Percentiles rank a stretch among this genome's conserved stretches.
These are phyloP conservation scores for Holothuria glaberrima DNA, from an alignment of 35 echinoderm and acorn worm species.

Conservation along the genomic window DNA sequence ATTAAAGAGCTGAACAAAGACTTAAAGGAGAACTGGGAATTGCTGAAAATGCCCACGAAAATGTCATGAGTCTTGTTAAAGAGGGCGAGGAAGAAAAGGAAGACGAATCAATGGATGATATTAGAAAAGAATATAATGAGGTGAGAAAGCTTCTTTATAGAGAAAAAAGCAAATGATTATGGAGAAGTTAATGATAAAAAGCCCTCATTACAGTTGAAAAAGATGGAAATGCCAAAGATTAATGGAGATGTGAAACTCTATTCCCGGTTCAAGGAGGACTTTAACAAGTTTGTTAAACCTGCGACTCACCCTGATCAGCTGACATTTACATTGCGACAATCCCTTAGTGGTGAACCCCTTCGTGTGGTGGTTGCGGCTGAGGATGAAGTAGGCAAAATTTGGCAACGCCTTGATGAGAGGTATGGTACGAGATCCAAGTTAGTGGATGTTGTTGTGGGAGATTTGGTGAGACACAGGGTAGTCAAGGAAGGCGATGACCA, in stretches of 20 bases:
- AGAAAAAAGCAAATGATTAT: neutral
- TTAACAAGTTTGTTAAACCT: slow-evolving; percentile 39
- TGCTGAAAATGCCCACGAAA: slow-evolving; percentile 2
- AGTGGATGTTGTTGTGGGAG: slow-evolving; percentile 16
- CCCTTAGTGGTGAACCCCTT: too few relatives aligned
- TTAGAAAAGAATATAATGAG: slow-evolving; percentile 31
- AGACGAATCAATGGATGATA: slow-evolving; percentile 28
- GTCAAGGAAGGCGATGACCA: too few relatives aligned
- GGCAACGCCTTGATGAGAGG: slow-evolving; percentile 22
- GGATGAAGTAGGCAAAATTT: slow-evolving; percentile 7
- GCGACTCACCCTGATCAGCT: slow-evolving; percentile 27
- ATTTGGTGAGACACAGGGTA: too few relatives aligned
- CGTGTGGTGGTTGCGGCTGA: slow-evolving; percentile 3
- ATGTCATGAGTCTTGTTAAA: slow-evolving; percentile 1
- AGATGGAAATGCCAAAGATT: slow-evolving; percentile 15
- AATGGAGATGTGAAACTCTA: slow-evolving; percentile 27
- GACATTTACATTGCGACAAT: slow-evolving; percentile 14
- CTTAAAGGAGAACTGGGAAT: slow-evolving; percentile 7
- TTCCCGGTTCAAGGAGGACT: slow-evolving; percentile 31
- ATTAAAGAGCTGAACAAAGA: slow-evolving; percentile 16
- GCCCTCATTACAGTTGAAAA: slow-evolving; percentile 10
- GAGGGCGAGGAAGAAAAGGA: slow-evolving; percentile 12
- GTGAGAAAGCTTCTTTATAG: slow-evolving; percentile 15
- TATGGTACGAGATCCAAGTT: slow-evolving; percentile 25
- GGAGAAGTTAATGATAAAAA: neutral